These are phyloP conservation scores for Coelogynopora nodosa DNA, from an alignment of 2,888 invertebrate genomes.

Conservation along the genomic window DNA sequence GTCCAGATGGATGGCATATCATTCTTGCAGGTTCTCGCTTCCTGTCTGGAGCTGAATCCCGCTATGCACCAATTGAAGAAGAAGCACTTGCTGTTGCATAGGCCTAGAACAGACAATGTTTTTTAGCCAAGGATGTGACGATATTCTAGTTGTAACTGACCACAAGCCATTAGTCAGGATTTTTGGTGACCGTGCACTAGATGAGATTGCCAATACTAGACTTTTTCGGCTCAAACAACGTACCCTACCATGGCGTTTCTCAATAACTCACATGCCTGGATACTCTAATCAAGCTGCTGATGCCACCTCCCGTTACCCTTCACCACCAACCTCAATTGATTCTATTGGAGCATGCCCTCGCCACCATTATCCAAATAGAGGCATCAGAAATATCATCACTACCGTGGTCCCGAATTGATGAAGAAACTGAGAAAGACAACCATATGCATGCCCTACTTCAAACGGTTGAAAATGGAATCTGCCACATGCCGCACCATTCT, in stretches of 20 bases:
- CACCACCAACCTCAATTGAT: background rate
- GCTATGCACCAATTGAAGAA: background rate
- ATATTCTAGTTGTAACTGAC: background rate
- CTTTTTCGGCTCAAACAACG: constrained; percentile 37
- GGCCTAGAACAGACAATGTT: background rate
- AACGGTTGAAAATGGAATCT: constrained; percentile 3
- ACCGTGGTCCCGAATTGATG: background rate
- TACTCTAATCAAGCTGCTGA: constrained; percentile 34
- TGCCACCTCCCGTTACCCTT: constrained; percentile 37
- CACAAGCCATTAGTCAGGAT: constrained; percentile 35
- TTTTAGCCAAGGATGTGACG: constrained; percentile 9
- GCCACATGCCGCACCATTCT: background rate
- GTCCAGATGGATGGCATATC: constrained; percentile 48
- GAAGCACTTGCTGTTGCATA: constrained; percentile 25
- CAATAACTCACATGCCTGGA: constrained; percentile 35
- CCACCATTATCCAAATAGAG: constrained; percentile 9
- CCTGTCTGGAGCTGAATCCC: constrained; percentile 41
- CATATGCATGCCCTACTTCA: background rate
- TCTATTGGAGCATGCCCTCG: background rate
- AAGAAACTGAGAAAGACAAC: constrained; percentile 4
- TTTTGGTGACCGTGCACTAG: constrained; percentile 36
- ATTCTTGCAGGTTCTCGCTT: constrained; percentile 37
- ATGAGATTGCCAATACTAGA: constrained; percentile 34
- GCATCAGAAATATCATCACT: constrained; percentile 17
- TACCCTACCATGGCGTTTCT: constrained; percentile 30